A percentile compares a stretch with the other conserved stretches of the same genome.
phyloP scores from a whole-genome alignment of 1,140 invertebrate genomes.

The Zaprionus davidi region DNA sequence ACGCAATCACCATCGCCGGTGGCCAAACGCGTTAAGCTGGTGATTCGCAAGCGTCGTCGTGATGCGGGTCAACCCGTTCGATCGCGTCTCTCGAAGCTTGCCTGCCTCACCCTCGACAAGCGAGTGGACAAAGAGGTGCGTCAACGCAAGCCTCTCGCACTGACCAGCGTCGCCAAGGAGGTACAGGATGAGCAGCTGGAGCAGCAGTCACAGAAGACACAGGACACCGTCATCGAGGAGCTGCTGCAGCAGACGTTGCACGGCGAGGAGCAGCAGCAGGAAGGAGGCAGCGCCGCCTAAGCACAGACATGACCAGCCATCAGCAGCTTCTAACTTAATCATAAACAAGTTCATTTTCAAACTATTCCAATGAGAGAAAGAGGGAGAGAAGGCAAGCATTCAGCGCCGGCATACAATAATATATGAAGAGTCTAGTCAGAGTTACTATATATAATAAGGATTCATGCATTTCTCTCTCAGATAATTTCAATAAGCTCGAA shows the following conservation, averaged over 20 bases:
- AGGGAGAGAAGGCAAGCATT: background rate
- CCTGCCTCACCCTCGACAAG: conserved; percentile 57
- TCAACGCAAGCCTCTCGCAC: conserved; percentile 34
- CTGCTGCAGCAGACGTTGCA: conserved; percentile 5
- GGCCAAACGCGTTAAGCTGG: background rate
- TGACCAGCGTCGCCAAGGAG: conserved; percentile 47
- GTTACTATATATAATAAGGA: background rate
- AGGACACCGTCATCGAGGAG: conserved; percentile 6
- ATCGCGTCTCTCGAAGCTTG: conserved; percentile 57
- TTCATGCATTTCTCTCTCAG: background rate
- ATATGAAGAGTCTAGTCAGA: background rate
- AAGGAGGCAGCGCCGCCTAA: background rate
- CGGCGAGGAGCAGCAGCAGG: background rate
- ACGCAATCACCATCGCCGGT: background rate
- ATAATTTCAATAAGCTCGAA: background rate
- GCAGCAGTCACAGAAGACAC: background rate
- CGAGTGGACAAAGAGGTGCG: conserved; percentile 61
- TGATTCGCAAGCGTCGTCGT: conserved; percentile 59
- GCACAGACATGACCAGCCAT: background rate
- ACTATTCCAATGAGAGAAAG: background rate
- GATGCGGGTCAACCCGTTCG: conserved; percentile 64
- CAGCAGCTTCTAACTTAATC: background rate
- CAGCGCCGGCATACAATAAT: background rate
- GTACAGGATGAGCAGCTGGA: conserved; percentile 22
- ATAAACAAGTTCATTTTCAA: background rate